Percentiles rank a stretch among this genome's conserved stretches.
These are phyloP conservation scores for Pelvicachromis taeniatus DNA, from an alignment of 2,113 vertebrate species.

Conservation along the genomic window DNA sequence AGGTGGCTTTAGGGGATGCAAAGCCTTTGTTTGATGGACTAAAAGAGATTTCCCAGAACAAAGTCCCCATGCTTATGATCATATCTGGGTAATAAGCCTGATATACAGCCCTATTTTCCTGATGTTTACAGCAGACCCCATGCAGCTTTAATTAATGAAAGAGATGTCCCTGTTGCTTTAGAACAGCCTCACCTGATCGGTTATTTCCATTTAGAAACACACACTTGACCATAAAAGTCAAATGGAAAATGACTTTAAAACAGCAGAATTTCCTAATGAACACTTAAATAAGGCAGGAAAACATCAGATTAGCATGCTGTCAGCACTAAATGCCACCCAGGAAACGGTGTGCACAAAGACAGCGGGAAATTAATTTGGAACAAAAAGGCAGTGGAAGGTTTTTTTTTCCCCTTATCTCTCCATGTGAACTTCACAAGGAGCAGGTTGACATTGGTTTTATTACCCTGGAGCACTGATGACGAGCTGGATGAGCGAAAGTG, in stretches of 20 bases:
- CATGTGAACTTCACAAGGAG: constrained; percentile 57
- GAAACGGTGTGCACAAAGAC: constrained; percentile 34
- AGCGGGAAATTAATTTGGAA: constrained; percentile 42
- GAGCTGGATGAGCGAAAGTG: constrained; percentile 58
- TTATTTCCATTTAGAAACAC: constrained; percentile 44
- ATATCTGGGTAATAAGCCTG: constrained; percentile 46
- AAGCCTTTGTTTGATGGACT: background rate
- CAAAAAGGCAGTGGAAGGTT: constrained; percentile 39
- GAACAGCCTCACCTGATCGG: constrained; percentile 49
- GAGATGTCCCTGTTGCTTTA: constrained; percentile 28
- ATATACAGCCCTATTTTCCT: constrained; percentile 53
- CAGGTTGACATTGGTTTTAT: constrained; percentile 73
- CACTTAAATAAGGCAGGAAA: constrained; percentile 8
- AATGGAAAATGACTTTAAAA: constrained; percentile 37
- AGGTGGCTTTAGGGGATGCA: background rate
- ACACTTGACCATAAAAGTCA: constrained; percentile 10
- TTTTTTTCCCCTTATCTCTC: constrained; percentile 43
- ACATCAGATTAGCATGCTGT: constrained; percentile 27
- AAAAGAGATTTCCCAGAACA: constrained; percentile 17
- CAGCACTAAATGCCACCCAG: constrained; percentile 29
- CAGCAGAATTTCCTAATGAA: constrained; percentile 31
- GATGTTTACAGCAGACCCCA: constrained; percentile 51
- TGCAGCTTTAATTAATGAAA: constrained; percentile 63
- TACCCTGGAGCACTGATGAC: constrained; percentile 46
- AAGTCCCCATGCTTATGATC: constrained; percentile 25